phyloP scores from a whole-genome alignment of 2,888 invertebrate species.

The Meiosimyza platycephala region DNA sequence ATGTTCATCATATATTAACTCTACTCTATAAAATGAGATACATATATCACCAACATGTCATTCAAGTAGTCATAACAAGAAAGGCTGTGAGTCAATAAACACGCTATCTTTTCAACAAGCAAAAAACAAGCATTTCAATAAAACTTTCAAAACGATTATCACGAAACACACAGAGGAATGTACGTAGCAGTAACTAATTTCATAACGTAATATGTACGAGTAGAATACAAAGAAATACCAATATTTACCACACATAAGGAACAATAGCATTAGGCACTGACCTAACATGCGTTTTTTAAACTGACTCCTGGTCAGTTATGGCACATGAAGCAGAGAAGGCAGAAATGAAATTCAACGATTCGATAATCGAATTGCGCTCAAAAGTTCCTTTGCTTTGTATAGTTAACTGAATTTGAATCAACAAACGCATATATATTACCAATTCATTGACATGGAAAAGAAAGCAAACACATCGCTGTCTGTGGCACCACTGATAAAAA shows the following conservation, averaged over 20 bases:
- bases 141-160: neutral
- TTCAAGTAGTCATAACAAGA: too few species aligned
- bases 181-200: neutral
- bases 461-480: neutral
- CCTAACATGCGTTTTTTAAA: neutral
- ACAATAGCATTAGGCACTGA: neutral
- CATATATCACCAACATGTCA: too few species aligned
- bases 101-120: too few species aligned
- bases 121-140: neutral
- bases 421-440: neutral
- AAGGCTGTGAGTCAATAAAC: too few species aligned
- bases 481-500: slow-evolving; percentile 3
- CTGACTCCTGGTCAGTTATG: neutral
- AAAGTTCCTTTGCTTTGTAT: slow-evolving; percentile 1
- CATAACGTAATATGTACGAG: neutral
- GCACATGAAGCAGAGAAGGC: neutral
- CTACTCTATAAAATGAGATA: too few species aligned
- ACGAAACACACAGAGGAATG: neutral
- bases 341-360: neutral
- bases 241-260: too few species aligned
- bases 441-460: slow-evolving; percentile 13
- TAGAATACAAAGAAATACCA: neutral
- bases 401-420: neutral
- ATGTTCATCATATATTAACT: too few species aligned
- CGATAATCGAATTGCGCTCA: neutral